phyloP scores from a whole-genome alignment of 2,888 invertebrate genomes.

The Monopis laevigella region DNA sequence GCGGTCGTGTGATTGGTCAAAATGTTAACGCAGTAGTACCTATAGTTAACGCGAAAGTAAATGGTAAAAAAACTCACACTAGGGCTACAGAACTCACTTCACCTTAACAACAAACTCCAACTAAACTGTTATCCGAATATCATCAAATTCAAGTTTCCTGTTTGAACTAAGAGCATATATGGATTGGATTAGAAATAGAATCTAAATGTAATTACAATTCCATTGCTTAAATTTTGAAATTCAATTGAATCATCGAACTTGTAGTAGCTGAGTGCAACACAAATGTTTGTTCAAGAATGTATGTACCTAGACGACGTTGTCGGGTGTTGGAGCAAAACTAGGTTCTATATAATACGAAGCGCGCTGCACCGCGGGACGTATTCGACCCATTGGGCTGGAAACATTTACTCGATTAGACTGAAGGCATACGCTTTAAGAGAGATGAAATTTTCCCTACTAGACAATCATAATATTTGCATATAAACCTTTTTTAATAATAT shows the following conservation, averaged over 20 bases:
- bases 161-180: no score
- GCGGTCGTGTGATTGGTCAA: no score
- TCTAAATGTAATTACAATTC: no score
- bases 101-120: no score
- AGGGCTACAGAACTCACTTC: no score
- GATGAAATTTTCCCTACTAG: slow-evolving; percentile 30
- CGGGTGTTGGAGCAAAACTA: slow-evolving; percentile 3
- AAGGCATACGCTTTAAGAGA: slow-evolving; percentile 53
- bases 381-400: slow-evolving; percentile 47
- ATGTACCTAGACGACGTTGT: slow-evolving; percentile 2
- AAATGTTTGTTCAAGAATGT: slow-evolving; percentile 37
- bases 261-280: slow-evolving; percentile 25
- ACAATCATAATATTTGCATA: slow-evolving; percentile 10
- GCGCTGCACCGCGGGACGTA: slow-evolving; percentile 41
- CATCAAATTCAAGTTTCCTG: no score
- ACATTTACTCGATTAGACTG: slow-evolving; percentile 56
- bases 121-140: no score
- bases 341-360: slow-evolving; percentile 22
- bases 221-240: slow-evolving; percentile 4
- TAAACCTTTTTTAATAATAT: slow-evolving; percentile 2
- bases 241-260: slow-evolving; percentile 2
- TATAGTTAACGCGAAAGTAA: no score
- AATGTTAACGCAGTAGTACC: no score
- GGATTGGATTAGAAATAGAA: no score
- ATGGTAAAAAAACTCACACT: no score